Percentiles rank a stretch among this genome's conserved stretches.
phyloP scores from a whole-genome alignment of 1,140 invertebrate genomes.

The Potamilus streckersoni region DNA sequence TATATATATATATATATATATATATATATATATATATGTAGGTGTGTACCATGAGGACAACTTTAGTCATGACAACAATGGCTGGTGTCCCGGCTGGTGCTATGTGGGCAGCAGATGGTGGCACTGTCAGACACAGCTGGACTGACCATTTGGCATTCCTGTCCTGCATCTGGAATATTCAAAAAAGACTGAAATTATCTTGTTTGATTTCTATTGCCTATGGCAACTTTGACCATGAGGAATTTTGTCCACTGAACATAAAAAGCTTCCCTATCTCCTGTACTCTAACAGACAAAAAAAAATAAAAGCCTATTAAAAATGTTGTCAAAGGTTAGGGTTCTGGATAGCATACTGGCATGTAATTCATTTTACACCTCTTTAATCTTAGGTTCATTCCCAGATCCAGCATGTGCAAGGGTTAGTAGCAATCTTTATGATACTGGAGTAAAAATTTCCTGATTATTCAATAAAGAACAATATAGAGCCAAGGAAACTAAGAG shows the following conservation, averaged over 20 bases:
- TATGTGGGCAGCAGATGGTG: conserved; percentile 81
- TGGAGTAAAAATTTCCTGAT: no score
- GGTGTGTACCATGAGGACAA: conserved; percentile 56
- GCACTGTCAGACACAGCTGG: conserved; percentile 90
- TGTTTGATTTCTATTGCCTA: no score
- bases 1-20: no score
- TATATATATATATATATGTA: background rate
- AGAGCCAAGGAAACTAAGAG: no score
- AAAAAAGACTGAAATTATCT: background rate
- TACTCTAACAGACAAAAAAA: background rate
- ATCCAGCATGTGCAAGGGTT: no score
- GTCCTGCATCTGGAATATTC: conserved; percentile 45
- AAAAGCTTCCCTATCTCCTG: background rate
- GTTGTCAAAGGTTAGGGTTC: no score
- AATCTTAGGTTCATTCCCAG: no score
- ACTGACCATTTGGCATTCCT: conserved; percentile 84
- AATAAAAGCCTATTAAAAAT: background rate
- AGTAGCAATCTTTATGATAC: no score
- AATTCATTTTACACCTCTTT: no score
- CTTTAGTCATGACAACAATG: conserved; percentile 89
- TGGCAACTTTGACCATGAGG: background rate
- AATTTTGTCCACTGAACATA: background rate
- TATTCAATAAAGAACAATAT: no score
- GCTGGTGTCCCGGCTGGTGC: conserved; percentile 87
- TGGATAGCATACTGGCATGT: no score